These are phyloP conservation scores for Lepilemur septentrionalis DNA, from an alignment of 2,797 vertebrate species.

Conservation along the genomic window DNA sequence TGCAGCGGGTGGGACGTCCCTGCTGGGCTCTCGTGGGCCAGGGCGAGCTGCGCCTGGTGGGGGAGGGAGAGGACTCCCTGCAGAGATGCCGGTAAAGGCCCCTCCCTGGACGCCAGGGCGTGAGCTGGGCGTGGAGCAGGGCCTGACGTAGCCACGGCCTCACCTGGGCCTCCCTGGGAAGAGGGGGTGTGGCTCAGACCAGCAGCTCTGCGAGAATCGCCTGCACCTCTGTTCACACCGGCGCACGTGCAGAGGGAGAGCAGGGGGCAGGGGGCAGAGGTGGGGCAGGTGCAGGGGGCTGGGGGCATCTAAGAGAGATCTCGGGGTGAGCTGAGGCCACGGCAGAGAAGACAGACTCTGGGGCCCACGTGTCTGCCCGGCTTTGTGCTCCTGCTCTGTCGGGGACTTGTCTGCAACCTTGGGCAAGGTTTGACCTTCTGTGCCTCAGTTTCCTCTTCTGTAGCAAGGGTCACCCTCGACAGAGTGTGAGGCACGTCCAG, in stretches of 20 bases:
- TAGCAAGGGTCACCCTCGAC: neutral
- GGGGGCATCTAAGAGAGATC: neutral
- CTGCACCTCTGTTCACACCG: neutral
- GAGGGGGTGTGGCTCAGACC: no score
- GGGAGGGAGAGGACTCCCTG: neutral
- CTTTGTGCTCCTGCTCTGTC: neutral
- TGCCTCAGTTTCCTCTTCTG: neutral
- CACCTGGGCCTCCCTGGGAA: fast-evolving
- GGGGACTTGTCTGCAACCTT: neutral
- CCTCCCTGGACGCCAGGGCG: neutral
- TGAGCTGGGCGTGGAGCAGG: neutral
- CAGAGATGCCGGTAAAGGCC: neutral
- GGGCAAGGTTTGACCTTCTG: neutral
- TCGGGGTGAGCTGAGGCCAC: fast-evolving
- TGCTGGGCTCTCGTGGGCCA: neutral
- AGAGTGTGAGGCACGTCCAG: neutral
- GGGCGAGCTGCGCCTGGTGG: fast-evolving
- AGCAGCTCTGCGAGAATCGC: fast-evolving
- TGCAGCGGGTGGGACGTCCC: fast-evolving
- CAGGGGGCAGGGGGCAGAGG: neutral
- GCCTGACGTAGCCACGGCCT: fast-evolving
- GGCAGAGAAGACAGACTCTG: fast-evolving
- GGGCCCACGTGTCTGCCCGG: fast-evolving
- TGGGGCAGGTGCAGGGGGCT: fast-evolving
- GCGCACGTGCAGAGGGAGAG: fast-evolving